Evolutionary conservation across 2,797 vertebrate species (phyloP).

Genomic region (Passerculus sandwichensis): DNA sequence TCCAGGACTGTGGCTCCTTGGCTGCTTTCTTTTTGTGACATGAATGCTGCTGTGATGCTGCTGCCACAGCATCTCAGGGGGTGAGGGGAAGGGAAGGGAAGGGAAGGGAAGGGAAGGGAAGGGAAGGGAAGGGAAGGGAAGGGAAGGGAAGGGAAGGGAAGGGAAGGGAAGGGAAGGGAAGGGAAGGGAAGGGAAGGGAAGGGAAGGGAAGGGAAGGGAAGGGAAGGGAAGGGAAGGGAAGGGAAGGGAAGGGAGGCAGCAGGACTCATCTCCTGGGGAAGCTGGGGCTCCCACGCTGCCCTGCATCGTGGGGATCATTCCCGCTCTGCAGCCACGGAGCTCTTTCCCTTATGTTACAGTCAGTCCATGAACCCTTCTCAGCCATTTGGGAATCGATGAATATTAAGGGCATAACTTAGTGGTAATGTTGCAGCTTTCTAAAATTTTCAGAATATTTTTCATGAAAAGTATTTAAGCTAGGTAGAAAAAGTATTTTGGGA

Average conservation of each 20-base stretch:
- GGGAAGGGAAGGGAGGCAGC: not conserved
- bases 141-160: not conserved
- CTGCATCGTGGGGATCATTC: rapidly evolving
- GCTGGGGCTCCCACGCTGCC: not conserved
- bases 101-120: not conserved
- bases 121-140: not conserved
- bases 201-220: too few relatives aligned
- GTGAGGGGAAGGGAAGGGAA: not conserved
- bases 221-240: not conserved
- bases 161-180: not conserved
- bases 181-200: not conserved
- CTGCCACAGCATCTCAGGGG: not conserved
- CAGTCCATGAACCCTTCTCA: not conserved
- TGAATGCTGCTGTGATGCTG: not conserved
- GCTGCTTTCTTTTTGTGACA: not conserved
- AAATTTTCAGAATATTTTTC: not conserved
- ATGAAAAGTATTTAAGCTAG: conserved; percentile 12
- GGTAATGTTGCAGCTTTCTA: not conserved
- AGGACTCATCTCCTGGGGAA: rapidly evolving
- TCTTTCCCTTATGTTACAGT: rapidly evolving
- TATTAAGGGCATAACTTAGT: not conserved
- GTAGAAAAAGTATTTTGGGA: conserved; percentile 20
- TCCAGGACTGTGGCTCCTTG: not conserved
- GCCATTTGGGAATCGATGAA: not conserved
- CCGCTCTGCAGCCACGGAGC: not conserved